These are phyloP conservation scores for Napeogenes sylphis DNA, from an alignment of 2,888 invertebrate genomes.

Conservation along the genomic window DNA sequence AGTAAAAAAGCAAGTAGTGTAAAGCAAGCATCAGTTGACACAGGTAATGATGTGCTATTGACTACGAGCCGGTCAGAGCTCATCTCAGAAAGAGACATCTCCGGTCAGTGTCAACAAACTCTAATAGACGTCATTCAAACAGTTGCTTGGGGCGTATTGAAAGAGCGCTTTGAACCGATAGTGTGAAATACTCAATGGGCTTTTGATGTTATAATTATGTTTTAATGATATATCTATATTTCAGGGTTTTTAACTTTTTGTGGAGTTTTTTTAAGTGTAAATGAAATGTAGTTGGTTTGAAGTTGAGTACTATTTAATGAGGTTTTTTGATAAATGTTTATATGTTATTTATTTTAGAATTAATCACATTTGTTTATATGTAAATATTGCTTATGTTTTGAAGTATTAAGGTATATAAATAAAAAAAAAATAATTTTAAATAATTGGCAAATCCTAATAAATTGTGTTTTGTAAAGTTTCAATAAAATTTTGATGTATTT, in stretches of 20 bases:
- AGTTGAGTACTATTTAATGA: too few relatives aligned
- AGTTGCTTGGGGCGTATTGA: slow-evolving; percentile 30
- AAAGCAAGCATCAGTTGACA: slow-evolving; percentile 21
- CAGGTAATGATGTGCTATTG: slow-evolving; percentile 40
- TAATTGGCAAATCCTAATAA: too few relatives aligned
- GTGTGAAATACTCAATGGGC: slow-evolving; percentile 29
- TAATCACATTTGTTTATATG: too few relatives aligned
- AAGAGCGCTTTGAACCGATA: slow-evolving; percentile 31
- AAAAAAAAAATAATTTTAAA: too few relatives aligned
- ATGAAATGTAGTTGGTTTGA: too few relatives aligned
- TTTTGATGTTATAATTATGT: slow-evolving; percentile 20
- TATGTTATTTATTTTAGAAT: too few relatives aligned
- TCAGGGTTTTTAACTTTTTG: neutral
- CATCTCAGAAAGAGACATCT: slow-evolving; percentile 61
- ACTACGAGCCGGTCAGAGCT: slow-evolving; percentile 44
- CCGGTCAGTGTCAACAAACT: slow-evolving; percentile 68
- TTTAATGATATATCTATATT: neutral
- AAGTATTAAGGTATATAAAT: too few relatives aligned
- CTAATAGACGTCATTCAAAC: slow-evolving; percentile 59
- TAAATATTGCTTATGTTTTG: too few relatives aligned
- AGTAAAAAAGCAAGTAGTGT: slow-evolving; percentile 21
- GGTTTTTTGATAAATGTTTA: too few relatives aligned
- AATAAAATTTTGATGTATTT: too few relatives aligned
- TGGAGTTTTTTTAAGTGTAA: neutral
- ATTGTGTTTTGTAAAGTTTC: too few relatives aligned